Evolutionary conservation across 2,888 invertebrate genomes (phyloP), one percentile per base, ranked within the genome.

Genomic region (Alentia gelatinosa): DNA sequence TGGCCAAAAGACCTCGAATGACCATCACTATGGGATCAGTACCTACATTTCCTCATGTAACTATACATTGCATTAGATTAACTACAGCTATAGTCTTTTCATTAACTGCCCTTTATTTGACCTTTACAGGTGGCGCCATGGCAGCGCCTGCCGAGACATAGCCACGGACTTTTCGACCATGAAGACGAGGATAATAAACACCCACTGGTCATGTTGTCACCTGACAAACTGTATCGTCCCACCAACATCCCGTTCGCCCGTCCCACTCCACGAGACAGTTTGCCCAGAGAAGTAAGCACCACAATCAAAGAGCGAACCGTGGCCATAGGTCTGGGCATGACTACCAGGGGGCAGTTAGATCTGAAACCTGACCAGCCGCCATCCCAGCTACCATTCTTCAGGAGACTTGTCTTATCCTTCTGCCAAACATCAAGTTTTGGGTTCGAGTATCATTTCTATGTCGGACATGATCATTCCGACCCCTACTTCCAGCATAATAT

Each of bases 301-400:
- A 47, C 86, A 15, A 68, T 89, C 39, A 89, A 74, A 56, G 92
- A 92, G 56, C 90, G 88, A 19, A 90, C 90, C 9, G 91, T 93
- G 3, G 93, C 93, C n/a, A 89, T 93, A 63, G 93, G 93, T 23
- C 90, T 92, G 35, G 93, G 92, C n/a, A 83, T 93, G 39, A 93
- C 93, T 0, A 92, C 93, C 23, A 90, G 93, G 26, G 89, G 89
- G 5, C 92, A 93, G 50, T 35, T 42, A n/a, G 79, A 88, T 15
- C 30, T 88, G 23, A 89, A 39, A 40, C 68, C 39, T 15, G 92
- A 91, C 40, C 91, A 79, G 23, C 56, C 93, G 15, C 47, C 75
- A 33, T 30, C 47, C 3, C 84, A 92, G 30, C 42, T 93, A 84
- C 93, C 93, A 3, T 93, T 93, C 75, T 93, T 93, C 91, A 91